phyloP scores from a whole-genome alignment of 2,113 vertebrate species.

The Trematocara variabile region DNA sequence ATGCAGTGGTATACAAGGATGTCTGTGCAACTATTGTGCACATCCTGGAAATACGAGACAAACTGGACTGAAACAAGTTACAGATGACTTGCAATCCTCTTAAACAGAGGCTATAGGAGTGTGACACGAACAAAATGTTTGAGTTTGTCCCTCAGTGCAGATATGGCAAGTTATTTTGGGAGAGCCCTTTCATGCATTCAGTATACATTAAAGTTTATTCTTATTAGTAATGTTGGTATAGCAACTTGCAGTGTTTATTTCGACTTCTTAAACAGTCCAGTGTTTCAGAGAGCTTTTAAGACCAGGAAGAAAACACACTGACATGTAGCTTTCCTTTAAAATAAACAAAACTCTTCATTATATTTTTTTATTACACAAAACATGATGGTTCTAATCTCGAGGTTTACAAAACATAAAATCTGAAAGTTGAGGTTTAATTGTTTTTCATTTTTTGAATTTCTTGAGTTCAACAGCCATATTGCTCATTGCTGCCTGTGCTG shows the following conservation, averaged over 20 bases:
- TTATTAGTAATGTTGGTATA: not conserved
- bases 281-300: not conserved
- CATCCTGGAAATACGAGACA: not conserved
- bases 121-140: not conserved
- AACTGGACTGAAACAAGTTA: not conserved
- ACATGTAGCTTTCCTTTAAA: not conserved
- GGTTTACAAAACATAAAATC: not conserved
- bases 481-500: not conserved
- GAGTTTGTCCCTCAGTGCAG: not conserved
- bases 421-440: not conserved
- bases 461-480: not conserved
- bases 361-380: not conserved
- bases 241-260: not conserved
- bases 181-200: not conserved
- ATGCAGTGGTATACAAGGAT: conserved; percentile 13
- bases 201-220: not conserved
- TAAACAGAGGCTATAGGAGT: not conserved
- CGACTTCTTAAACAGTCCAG: not conserved
- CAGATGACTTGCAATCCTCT: not conserved
- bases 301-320: not conserved
- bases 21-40: not conserved
- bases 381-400: not conserved
- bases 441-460: fast-evolving
- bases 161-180: not conserved
- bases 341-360: not conserved